Percentiles rank a stretch among this genome's conserved stretches.
Conservation (phyloP, 2,113 vertebrate genomes). For the Camelus bactrianus region DNA sequence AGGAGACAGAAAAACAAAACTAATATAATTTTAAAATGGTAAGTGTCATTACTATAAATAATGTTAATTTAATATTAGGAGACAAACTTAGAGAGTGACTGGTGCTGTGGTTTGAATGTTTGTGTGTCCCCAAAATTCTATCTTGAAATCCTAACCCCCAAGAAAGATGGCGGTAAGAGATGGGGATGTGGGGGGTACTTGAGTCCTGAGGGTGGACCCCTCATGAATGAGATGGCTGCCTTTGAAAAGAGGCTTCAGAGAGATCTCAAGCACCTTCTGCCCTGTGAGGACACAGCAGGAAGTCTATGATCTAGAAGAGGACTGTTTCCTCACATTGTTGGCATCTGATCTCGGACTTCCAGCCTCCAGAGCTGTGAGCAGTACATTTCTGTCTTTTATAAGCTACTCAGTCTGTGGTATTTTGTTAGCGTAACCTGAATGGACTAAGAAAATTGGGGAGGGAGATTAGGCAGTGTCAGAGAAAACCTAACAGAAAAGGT, state of each 20-base stretch:
- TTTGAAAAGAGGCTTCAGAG: not conserved
- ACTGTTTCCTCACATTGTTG: accelerated
- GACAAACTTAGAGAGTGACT: not conserved
- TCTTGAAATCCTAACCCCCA: not conserved
- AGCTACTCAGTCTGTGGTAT: not conserved
- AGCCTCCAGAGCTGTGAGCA: not conserved
- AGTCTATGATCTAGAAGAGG: no score
- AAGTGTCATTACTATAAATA: not conserved
- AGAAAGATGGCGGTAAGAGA: not conserved
- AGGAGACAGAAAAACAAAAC: not conserved
- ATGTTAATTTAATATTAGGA: not conserved
- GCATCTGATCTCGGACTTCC: not conserved
- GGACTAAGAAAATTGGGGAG: not conserved
- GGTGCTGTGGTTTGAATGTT: not conserved
- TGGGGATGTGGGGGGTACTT: not conserved
- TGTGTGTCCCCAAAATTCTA: not conserved
- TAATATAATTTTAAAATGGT: not conserved
- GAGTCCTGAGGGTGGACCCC: not conserved
- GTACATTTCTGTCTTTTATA: not conserved
- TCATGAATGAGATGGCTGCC: not conserved
- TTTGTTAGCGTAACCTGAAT: not conserved
- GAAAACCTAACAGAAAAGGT: not conserved
- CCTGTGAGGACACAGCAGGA: not conserved
- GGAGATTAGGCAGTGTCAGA: not conserved
- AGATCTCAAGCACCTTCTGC: not conserved